phyloP scores from a whole-genome alignment of 2,113 vertebrate genomes.

The Eretmochelys imbricata region DNA sequence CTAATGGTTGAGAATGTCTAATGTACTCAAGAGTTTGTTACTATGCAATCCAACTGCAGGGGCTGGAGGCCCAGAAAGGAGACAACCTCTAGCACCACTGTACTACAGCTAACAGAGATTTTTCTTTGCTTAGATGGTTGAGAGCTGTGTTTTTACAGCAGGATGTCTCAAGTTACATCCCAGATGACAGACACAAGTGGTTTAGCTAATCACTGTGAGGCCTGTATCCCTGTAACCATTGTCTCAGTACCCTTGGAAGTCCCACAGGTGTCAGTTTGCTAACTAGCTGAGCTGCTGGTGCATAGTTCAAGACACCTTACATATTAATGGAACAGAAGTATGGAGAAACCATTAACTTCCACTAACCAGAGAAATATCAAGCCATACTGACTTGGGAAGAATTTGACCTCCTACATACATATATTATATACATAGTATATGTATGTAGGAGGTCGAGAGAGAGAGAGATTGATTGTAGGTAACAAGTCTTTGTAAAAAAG shows the following conservation, averaged over 20 bases:
- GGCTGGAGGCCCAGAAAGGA: fast-evolving
- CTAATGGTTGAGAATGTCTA: neutral
- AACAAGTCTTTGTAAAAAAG: neutral
- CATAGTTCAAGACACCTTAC: neutral
- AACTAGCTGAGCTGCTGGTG: neutral
- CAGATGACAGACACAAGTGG: neutral
- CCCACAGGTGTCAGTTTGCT: neutral
- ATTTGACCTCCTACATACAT: neutral
- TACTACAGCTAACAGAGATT: neutral
- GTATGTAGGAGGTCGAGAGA: no score
- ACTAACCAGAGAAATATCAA: neutral
- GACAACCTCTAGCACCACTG: neutral
- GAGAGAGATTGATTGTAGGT: neutral
- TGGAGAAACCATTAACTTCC: neutral
- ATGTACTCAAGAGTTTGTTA: neutral
- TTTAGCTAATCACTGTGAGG: neutral
- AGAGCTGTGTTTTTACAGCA: neutral
- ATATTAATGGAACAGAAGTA: neutral
- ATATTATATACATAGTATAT: neutral
- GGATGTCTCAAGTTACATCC: neutral
- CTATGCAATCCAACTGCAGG: neutral
- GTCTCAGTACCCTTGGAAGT: neutral
- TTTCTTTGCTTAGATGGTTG: neutral
- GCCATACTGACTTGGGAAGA: neutral
- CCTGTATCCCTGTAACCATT: neutral